Evolutionary conservation across 2,888 invertebrate species (phyloP), one percentile per base, ranked within the genome.

Genomic region (Horisme vitalbata): DNA sequence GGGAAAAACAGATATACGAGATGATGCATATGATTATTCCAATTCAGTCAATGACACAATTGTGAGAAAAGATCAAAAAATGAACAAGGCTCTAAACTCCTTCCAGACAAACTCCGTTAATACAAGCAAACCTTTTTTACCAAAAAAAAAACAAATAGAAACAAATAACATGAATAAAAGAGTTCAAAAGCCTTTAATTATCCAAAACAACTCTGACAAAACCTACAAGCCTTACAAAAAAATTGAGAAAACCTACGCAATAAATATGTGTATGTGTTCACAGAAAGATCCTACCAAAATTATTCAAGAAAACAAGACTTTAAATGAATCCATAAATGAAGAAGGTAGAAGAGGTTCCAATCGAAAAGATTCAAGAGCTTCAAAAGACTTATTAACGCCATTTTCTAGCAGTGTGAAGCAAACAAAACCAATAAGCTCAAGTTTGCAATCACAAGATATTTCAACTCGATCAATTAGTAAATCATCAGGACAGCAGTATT

Each of bases 211-310:
- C 5, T 24, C 49, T 4, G 64, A 68, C 11, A 68, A 59, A 41
- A 41, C 54, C 13, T 47, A 41, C 3, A 75, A 64, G 52, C 49
- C 55, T 21, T 48, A 30, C 21, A 72, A 65, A 9, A 57, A 57
- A 68, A 60, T 32, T 24, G 59, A 55, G 14, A 75, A 76, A 34
- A 59, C 74, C 2, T 84, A 71, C 59, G 74, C 85, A 30, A 79
- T 86, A 1, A 85, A 86, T 52, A 43, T 85, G 43, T 88, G 88
- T 59, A 57, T 88, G 28, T 84, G 77, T 13, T 50, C 63, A 24
- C 67, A 68, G 51, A 76, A 68, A 47, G 54, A 64, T 18, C 38
- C 56, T 13, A 58, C 55, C 18, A 60, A 62, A 38, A 32, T 52
- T 37, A 23, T 18, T 9, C 43, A 45, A 14, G 37, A 48, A 26